Percentiles rank a stretch among this genome's conserved stretches.
phyloP scores from a whole-genome alignment of 2,797 vertebrate genomes.

The Pantherophis alleghaniensis region DNA sequence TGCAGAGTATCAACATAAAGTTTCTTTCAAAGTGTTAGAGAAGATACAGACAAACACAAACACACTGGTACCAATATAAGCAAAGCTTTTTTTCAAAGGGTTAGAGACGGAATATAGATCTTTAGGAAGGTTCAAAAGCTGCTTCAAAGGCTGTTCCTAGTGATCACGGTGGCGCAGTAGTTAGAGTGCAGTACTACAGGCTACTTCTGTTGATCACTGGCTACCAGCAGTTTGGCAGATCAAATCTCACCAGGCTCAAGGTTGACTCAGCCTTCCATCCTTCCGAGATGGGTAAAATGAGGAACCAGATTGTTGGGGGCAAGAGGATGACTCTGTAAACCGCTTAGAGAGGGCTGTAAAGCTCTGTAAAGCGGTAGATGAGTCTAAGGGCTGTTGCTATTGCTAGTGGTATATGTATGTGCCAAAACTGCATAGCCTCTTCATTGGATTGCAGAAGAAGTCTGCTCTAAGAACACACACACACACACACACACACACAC shows the following conservation, averaged over 20 bases:
- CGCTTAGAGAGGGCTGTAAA: no score
- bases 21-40: neutral
- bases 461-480: neutral
- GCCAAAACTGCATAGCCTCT: neutral
- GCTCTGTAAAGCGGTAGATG: no score
- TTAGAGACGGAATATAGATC: neutral
- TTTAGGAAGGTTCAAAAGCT: neutral
- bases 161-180: no score
- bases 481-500: neutral
- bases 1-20: neutral
- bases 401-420: neutral
- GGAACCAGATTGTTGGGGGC: no score
- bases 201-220: no score
- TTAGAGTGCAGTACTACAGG: no score
- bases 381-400: no score
- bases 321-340: no score
- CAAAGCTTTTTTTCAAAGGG: neutral
- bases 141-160: neutral
- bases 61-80: neutral
- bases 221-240: no score
- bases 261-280: no score
- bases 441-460: neutral
- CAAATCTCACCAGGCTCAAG: no score
- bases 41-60: neutral
- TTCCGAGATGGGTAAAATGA: no score